Evolutionary conservation across 1,140 invertebrate genomes (phyloP).

Genomic region (Psilanteris sp.): DNA sequence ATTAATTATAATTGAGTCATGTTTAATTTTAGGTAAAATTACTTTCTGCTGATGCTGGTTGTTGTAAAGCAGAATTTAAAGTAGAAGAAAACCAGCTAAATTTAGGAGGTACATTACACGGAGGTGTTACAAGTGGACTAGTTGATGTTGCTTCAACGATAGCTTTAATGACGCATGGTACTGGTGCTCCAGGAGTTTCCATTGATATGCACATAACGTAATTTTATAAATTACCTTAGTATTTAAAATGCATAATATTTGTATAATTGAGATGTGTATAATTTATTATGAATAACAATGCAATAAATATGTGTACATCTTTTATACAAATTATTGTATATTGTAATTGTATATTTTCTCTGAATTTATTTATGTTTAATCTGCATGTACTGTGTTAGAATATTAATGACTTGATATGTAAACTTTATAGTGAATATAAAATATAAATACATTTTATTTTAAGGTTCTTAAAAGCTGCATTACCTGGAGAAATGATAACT

Average conservation of each 20-base stretch:
- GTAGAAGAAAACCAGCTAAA: constrained; percentile 90
- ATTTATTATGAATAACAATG: too few species aligned
- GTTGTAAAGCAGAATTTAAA: constrained; percentile 87
- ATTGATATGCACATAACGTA: constrained; percentile 87
- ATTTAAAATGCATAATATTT: too few species aligned
- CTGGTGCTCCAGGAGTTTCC: constrained; percentile 84
- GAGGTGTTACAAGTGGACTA: constrained; percentile 89
- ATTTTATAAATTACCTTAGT: constrained; percentile 1
- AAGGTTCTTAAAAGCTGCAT: constrained; percentile 87
- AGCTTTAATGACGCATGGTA: constrained; percentile 85
- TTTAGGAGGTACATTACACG: constrained; percentile 87
- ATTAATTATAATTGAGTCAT: too few species aligned
- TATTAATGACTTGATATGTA: constrained; percentile 1
- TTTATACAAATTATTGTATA: too few species aligned
- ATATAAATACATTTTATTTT: constrained; percentile 27
- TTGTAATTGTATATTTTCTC: too few species aligned
- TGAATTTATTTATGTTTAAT: too few species aligned
- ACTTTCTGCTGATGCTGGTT: constrained; percentile 84
- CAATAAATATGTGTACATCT: too few species aligned
- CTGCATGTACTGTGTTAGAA: too few species aligned
- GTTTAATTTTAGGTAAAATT: constrained; percentile 89
- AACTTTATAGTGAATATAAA: neutral
- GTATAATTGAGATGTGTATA: too few species aligned
- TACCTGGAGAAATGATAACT: constrained; percentile 87
- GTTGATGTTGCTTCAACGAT: constrained; percentile 91